Percentiles rank a stretch among this genome's conserved stretches.
phyloP scores from a whole-genome alignment of 2,797 vertebrate species.

The Glossophaga mutica region DNA sequence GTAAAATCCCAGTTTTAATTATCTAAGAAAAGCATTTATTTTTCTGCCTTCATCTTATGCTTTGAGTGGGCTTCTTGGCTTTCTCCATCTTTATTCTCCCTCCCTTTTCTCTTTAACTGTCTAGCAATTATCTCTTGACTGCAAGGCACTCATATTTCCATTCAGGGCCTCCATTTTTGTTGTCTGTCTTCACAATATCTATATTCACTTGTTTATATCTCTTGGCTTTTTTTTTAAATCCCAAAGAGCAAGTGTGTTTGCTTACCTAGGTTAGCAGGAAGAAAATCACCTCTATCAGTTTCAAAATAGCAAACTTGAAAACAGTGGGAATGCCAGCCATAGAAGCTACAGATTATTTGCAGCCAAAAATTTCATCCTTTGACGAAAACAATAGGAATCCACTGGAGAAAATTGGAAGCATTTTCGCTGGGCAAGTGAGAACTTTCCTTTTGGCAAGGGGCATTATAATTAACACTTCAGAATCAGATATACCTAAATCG shows the following conservation, averaged over 20 bases:
- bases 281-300: conserved; percentile 10
- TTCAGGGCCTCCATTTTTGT: conserved; percentile 56
- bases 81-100: background rate
- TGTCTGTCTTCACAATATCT: conserved; percentile 65
- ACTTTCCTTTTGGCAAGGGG: background rate
- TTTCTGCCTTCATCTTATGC: conserved; percentile 39
- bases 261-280: conserved; percentile 5
- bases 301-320: background rate
- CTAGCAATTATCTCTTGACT: conserved; percentile 56
- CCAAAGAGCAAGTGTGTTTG: background rate
- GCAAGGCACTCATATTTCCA: conserved; percentile 50
- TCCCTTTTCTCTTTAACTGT: conserved; percentile 18
- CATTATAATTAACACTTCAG: conserved; percentile 46
- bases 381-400: background rate
- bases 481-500: conserved; percentile 35
- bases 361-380: background rate
- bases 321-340: background rate
- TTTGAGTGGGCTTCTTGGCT: conserved; percentile 5
- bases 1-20: conserved; percentile 60
- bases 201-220: conserved; percentile 56
- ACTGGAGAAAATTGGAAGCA: background rate
- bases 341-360: background rate
- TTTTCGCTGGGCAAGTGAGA: conserved; percentile 30
- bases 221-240: background rate
- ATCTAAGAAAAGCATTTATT: conserved; percentile 48